phyloP scores from a whole-genome alignment of 2,797 vertebrate species.

The Hirundo rustica region DNA sequence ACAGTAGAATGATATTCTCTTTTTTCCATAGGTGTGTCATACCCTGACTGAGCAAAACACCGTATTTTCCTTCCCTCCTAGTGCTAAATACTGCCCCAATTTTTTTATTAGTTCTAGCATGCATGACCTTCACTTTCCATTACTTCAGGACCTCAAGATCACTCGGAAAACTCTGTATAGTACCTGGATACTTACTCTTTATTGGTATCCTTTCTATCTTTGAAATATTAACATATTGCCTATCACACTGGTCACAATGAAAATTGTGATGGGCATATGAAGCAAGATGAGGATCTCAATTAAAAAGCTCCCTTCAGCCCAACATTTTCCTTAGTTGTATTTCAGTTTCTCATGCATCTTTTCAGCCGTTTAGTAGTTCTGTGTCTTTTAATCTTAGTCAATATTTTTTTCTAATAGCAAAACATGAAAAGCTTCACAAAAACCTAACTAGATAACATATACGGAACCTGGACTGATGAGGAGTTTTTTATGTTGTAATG shows the following conservation, averaged over 20 bases:
- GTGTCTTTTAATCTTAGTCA: not conserved
- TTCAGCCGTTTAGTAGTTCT: not conserved
- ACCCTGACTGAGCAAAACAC: not conserved
- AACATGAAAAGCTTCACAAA: not conserved
- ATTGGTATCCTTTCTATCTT: not conserved
- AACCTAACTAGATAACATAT: not conserved
- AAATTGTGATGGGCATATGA: not conserved
- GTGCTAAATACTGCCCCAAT: not conserved
- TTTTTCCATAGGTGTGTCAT: not conserved
- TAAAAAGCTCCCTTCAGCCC: not conserved
- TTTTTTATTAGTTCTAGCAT: not conserved
- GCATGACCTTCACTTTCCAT: not conserved
- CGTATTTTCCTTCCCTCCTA: not conserved
- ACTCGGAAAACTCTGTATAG: not conserved
- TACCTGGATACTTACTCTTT: not conserved
- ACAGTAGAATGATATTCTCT: not conserved
- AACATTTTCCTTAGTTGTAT: not conserved
- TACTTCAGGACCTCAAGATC: not conserved
- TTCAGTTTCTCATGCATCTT: not conserved
- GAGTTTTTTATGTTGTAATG: not conserved
- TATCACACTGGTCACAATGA: not conserved
- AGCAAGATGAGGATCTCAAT: not conserved
- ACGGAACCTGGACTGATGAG: rapidly evolving
- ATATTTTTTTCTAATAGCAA: not conserved
- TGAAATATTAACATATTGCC: not conserved